Conservation (phyloP, 1,140 invertebrate genomes). For the Leptinotarsa defecta region DNA sequence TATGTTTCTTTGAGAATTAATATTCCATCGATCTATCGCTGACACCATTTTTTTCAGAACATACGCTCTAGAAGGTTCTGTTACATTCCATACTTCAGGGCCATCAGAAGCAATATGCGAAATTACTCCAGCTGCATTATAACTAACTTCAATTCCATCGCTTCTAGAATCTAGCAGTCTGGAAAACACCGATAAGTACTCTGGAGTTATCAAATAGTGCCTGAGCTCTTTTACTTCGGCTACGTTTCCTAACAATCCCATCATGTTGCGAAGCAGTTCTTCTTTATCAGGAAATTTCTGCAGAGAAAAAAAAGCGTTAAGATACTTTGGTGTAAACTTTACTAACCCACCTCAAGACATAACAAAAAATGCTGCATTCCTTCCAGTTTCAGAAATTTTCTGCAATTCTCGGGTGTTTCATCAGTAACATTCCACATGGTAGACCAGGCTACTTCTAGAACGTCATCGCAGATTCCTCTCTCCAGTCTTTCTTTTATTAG, state of each 20-base stretch:
- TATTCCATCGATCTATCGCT: conserved; percentile 87
- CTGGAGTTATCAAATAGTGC: conserved; percentile 79
- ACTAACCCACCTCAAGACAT: conserved; percentile 72
- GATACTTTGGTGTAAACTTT: not conserved
- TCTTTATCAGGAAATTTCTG: conserved; percentile 85
- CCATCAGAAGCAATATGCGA: conserved; percentile 95
- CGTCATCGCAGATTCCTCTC: conserved; percentile 83
- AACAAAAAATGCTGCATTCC: conserved; percentile 87
- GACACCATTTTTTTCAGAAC: conserved; percentile 77
- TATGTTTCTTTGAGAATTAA: conserved; percentile 87
- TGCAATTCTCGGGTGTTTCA: conserved; percentile 91
- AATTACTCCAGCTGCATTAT: conserved; percentile 95
- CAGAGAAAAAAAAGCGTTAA: conserved; percentile 33
- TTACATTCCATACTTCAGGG: conserved; percentile 77
- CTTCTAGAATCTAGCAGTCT: conserved; percentile 80
- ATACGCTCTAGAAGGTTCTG: conserved; percentile 69
- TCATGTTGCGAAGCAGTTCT: conserved; percentile 92
- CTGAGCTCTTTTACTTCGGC: conserved; percentile 90
- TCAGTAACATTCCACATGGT: conserved; percentile 98
- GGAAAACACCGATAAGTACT: conserved; percentile 86
- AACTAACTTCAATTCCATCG: conserved; percentile 96
- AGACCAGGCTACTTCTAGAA: conserved; percentile 97
- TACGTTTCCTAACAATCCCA: conserved; percentile 94
- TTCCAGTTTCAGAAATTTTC: conserved; percentile 80
- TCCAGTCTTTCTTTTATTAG: conserved; percentile 79